A percentile compares a stretch with the other conserved stretches of the same genome.
phyloP scores from a whole-genome alignment of 2,888 invertebrate genomes.

The Scaptomyza flava region DNA sequence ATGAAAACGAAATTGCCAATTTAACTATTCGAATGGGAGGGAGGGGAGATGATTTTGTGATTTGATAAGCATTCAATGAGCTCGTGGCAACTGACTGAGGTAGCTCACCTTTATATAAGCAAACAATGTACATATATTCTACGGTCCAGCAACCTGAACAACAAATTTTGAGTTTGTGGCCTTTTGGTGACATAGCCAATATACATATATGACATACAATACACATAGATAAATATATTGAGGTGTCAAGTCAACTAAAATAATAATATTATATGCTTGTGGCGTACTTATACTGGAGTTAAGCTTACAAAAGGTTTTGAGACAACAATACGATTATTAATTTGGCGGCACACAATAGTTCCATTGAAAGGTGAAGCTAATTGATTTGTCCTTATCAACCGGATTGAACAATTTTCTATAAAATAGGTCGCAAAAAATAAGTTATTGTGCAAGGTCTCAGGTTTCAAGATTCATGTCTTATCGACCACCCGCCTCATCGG shows the following conservation, averaged over 20 bases:
- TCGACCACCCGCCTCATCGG: neutral
- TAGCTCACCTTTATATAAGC: neutral
- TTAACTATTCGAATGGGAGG: slow-evolving; percentile 33
- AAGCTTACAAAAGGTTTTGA: neutral
- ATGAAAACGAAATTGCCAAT: slow-evolving; percentile 80
- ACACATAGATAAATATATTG: neutral
- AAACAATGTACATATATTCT: neutral
- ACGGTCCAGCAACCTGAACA: neutral
- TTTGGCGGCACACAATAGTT: neutral
- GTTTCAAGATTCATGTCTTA: neutral
- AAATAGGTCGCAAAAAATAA: too few relatives aligned
- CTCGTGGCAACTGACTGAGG: slow-evolving; percentile 8
- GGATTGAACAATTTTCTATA: too few relatives aligned
- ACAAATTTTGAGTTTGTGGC: neutral
- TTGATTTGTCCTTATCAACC: neutral
- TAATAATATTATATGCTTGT: neutral
- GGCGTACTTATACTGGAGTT: neutral
- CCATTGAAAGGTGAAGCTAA: neutral
- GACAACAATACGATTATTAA: neutral
- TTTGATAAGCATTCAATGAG: slow-evolving; percentile 33
- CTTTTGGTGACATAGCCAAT: neutral
- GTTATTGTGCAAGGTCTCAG: too few relatives aligned
- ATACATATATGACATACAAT: neutral
- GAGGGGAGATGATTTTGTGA: slow-evolving; percentile 20
- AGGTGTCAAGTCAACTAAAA: neutral